phyloP scores from a whole-genome alignment of 2,888 invertebrate genomes.

The Clivina fossor region DNA sequence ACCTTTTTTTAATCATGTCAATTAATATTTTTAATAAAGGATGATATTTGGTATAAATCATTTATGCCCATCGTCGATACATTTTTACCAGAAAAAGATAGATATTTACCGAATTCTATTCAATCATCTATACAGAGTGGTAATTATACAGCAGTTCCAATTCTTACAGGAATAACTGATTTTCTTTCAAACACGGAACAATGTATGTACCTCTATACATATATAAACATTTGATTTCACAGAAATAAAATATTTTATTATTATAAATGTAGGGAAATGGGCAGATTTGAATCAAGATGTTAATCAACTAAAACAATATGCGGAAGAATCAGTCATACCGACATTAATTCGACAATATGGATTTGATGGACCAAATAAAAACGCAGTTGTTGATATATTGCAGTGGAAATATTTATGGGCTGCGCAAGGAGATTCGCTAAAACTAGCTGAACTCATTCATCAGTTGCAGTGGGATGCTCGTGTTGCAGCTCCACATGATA shows the following conservation, averaged over 20 bases:
- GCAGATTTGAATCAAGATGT: slow-evolving; percentile 61
- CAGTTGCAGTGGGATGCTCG: slow-evolving; percentile 62
- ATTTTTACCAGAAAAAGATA: slow-evolving; percentile 62
- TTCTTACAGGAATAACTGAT: slow-evolving; percentile 69
- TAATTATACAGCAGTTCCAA: slow-evolving; percentile 61
- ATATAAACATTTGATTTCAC: no score
- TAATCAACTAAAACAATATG: slow-evolving; percentile 58
- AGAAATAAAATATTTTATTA: slow-evolving; percentile 1
- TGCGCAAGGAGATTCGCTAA: slow-evolving; percentile 49
- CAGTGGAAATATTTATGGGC: slow-evolving; percentile 61
- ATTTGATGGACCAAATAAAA: slow-evolving; percentile 44
- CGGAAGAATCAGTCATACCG: slow-evolving; percentile 60
- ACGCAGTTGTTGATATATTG: slow-evolving; percentile 53
- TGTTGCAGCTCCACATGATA: slow-evolving; percentile 59
- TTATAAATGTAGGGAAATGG: slow-evolving; percentile 57
- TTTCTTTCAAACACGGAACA: slow-evolving; percentile 50
- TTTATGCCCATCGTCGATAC: slow-evolving; percentile 66
- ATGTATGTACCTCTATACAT: no score
- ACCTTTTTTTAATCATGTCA: background rate
- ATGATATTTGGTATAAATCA: slow-evolving; percentile 43
- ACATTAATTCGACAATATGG: slow-evolving; percentile 57
- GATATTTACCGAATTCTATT: slow-evolving; percentile 62
- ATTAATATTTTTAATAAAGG: slow-evolving; percentile 19
- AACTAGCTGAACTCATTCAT: slow-evolving; percentile 55
- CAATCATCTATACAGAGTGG: slow-evolving; percentile 57